Base-by-base conservation (phyloP, 2,113 vertebrate genomes). In the Paracanthobrama guichenoti region DNA sequence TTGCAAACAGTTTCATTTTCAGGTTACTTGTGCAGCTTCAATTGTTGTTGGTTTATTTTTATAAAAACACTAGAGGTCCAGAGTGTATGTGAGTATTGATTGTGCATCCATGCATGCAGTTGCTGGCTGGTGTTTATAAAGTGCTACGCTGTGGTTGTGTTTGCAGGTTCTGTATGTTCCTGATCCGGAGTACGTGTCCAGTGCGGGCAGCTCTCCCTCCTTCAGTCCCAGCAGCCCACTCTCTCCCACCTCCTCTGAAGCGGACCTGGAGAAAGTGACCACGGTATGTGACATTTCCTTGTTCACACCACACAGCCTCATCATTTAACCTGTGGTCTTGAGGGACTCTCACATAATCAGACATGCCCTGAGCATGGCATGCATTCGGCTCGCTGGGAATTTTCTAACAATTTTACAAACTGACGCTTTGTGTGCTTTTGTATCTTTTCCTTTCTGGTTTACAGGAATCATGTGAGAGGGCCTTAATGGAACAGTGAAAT, bases 161-260 rank as follows among this genome's bases (percentile, higher is more conserved):
- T 95, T 94, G 84, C 91, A 99, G 98, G 96, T 98, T 94, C 96
- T 99, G 88, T 99, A 99, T 91, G 97, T 99, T 93, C 98, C 96
- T 92, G 98, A 99, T 91, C 97, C 97, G 31, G 97, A 98, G 87
- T 98, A 96, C 92, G 92, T 97, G 90, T 99, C 98, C 94, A 99
- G 98, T 93, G 96, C 96, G 71, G 98, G 97, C 90, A 99, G 98
- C 90, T 99, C 97, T 85, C 98, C 98, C 59, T 98, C 98, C 87
- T 92, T 99, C 92, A 99, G 98, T 92, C 98, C 98, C 81, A 93
- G 98, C 94, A 99, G 98, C 94, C 98, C 97, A 88, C 90, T 99
- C 88, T 99, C 98, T 89, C 97, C 98, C 93, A 97, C 96, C 66
- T 99, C 96, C 85, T 98, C 98, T 0, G 97, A 99, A 93, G 96